Conservation (phyloP, 2,113 vertebrate genomes). For the Carettochelys insculpta region DNA sequence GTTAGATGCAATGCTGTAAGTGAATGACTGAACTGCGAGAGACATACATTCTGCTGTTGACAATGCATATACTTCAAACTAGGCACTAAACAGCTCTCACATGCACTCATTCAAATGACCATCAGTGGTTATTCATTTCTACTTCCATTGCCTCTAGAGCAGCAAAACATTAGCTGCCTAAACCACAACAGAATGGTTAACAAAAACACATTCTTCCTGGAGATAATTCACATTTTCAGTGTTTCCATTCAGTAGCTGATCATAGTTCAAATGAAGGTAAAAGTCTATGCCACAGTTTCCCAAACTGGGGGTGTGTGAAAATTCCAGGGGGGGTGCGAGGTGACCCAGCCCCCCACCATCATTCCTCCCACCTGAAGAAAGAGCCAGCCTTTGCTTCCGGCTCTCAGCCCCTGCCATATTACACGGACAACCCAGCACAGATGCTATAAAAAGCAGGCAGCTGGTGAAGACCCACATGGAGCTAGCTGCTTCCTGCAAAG, state of each 20-base stretch:
- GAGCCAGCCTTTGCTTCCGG: too few relatives aligned
- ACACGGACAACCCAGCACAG: too few relatives aligned
- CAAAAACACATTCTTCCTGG: background rate
- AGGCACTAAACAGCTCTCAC: background rate
- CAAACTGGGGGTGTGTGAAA: too few relatives aligned
- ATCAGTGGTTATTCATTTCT: background rate
- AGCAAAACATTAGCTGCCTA: background rate
- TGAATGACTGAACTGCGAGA: conserved; percentile 15
- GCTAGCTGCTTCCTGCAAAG: too few relatives aligned
- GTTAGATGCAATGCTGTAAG: background rate
- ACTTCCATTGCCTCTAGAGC: conserved; percentile 5
- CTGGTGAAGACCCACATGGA: too few relatives aligned
- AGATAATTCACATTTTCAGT: background rate
- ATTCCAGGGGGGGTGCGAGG: too few relatives aligned
- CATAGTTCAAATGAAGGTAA: conserved; percentile 4
- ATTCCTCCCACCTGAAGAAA: too few relatives aligned
- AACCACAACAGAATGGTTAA: background rate
- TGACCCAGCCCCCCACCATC: too few relatives aligned
- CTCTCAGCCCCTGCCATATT: too few relatives aligned
- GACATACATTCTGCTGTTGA: background rate
- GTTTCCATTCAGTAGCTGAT: conserved; percentile 1
- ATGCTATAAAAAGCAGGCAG: too few relatives aligned
- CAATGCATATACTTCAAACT: conserved; percentile 5
- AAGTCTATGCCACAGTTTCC: too few relatives aligned
- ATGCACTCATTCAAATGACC: background rate